A percentile compares a stretch with the other conserved stretches of the same genome.
phyloP scores from a whole-genome alignment of 2,113 vertebrate genomes.

The Trematocara macrostoma region DNA sequence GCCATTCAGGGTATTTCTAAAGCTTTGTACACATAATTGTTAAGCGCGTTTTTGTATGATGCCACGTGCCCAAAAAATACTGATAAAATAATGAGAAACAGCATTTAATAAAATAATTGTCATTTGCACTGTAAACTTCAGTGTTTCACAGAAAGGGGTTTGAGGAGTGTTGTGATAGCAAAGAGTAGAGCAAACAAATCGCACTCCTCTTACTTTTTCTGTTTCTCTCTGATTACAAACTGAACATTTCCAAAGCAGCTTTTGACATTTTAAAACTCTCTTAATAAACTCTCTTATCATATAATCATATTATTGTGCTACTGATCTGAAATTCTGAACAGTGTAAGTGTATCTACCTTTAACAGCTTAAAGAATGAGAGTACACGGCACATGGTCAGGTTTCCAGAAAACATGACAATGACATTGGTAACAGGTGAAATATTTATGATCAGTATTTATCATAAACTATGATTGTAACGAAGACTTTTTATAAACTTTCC shows the following conservation, averaged over 20 bases:
- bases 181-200: background rate
- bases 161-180: background rate
- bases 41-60: constrained; percentile 10
- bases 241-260: background rate
- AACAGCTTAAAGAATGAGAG: background rate
- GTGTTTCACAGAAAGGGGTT: background rate
- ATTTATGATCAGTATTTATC: background rate
- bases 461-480: background rate
- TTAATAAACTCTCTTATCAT: background rate
- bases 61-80: background rate
- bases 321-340: background rate
- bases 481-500: background rate
- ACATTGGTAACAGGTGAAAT: background rate
- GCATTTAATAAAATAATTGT: background rate
- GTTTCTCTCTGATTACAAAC: background rate
- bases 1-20: constrained; percentile 45
- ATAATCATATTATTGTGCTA: background rate
- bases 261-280: background rate
- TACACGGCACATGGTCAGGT: background rate
- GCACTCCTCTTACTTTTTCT: background rate
- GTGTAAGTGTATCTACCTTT: background rate
- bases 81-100: background rate
- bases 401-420: background rate
- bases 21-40: constrained; percentile 22
- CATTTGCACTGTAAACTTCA: background rate